Conservation (phyloP, 2,888 invertebrate genomes). For the Tenthredo livida region DNA sequence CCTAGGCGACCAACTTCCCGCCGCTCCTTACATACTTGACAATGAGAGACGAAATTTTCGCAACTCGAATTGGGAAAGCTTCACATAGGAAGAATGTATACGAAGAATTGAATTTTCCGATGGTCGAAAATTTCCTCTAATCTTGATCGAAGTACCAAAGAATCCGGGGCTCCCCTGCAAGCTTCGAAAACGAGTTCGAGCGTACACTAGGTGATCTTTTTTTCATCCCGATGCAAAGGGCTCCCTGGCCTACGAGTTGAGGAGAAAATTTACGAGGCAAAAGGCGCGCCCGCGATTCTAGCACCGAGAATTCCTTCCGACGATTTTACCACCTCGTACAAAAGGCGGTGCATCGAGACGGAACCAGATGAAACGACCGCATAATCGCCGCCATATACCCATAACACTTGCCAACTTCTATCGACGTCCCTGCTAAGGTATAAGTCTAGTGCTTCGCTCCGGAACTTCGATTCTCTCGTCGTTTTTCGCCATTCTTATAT, state of each 20-base stretch:
- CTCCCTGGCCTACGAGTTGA: not conserved
- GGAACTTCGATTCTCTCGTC: not conserved
- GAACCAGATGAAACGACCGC: slow-evolving; percentile 51
- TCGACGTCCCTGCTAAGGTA: slow-evolving; percentile 8
- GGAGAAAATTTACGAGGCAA: slow-evolving; percentile 48
- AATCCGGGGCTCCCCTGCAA: not conserved
- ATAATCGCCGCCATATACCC: slow-evolving; percentile 48
- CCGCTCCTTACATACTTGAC: not conserved
- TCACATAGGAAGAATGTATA: not conserved
- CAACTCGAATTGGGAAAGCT: not conserved
- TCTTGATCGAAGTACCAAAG: not conserved
- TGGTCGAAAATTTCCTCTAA: not conserved
- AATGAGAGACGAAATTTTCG: not conserved
- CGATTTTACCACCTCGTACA: slow-evolving; percentile 47
- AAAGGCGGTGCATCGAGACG: slow-evolving; percentile 49
- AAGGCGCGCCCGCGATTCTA: slow-evolving; percentile 25
- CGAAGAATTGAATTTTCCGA: not conserved
- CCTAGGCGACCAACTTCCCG: slow-evolving; percentile 23
- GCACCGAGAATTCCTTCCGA: slow-evolving; percentile 24
- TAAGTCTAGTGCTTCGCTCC: not conserved
- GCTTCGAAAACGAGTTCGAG: not conserved
- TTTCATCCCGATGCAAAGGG: not conserved
- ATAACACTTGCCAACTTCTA: slow-evolving; percentile 35
- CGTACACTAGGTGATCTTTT: not conserved
- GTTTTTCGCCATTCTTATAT: not conserved